These are phyloP conservation scores for Trematomus loennbergii DNA, from an alignment of 2,113 vertebrate genomes.

Conservation along the genomic window DNA sequence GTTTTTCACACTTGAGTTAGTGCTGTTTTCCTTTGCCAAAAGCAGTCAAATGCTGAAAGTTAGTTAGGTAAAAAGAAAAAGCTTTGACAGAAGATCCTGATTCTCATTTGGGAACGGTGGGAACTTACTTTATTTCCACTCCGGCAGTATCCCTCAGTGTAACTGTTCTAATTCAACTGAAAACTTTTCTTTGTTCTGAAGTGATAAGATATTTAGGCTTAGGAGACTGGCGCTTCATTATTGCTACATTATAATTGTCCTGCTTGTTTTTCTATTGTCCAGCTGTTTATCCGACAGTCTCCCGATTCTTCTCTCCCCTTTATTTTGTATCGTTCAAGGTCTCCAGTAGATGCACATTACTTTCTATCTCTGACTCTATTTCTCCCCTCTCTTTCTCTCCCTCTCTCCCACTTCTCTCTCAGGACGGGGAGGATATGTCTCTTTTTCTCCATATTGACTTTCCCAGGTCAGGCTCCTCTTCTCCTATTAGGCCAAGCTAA, in stretches of 20 bases:
- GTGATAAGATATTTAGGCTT: conserved; percentile 56
- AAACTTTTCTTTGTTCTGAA: conserved; percentile 65
- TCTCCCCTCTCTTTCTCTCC: conserved; percentile 14
- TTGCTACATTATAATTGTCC: conserved; percentile 50
- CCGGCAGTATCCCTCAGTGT: conserved; percentile 55
- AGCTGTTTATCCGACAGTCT: conserved; percentile 42
- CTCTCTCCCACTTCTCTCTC: conserved; percentile 54
- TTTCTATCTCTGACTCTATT: conserved; percentile 28
- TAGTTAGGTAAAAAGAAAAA: conserved; percentile 62
- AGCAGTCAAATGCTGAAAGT: conserved; percentile 75
- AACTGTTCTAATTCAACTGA: conserved; percentile 60
- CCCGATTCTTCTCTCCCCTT: conserved; percentile 24
- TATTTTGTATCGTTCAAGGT: conserved; percentile 25
- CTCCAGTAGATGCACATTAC: conserved; percentile 23
- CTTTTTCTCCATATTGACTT: conserved; percentile 85
- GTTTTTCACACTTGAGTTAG: conserved; percentile 69
- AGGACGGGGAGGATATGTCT: conserved; percentile 73
- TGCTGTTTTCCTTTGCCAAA: conserved; percentile 73
- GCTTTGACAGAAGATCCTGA: conserved; percentile 74
- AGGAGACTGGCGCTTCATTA: conserved; percentile 52
- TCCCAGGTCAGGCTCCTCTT: conserved; percentile 81
- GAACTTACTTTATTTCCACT: conserved; percentile 62
- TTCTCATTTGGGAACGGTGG: conserved; percentile 74
- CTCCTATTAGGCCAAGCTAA: conserved; percentile 84
- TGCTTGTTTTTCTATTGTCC: conserved; percentile 46